Percentiles rank a stretch among this genome's conserved stretches.
These are phyloP conservation scores for Enteromius thamalakanensis DNA, from an alignment of 2,797 vertebrate species.

Conservation along the genomic window DNA sequence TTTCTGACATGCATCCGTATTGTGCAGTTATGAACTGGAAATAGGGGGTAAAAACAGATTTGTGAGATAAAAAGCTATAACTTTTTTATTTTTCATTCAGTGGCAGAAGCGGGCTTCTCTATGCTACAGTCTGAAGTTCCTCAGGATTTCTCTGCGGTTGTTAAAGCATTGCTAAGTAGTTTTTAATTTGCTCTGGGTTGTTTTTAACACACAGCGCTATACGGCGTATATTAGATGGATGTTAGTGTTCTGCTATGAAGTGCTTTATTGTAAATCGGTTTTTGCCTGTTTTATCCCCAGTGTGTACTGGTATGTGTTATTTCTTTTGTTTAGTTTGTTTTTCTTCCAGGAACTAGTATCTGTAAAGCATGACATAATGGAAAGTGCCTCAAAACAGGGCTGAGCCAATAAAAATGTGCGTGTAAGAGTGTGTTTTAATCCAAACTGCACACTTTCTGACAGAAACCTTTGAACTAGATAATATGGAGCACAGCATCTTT, in stretches of 20 bases:
- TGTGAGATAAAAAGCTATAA: not conserved
- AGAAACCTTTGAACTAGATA: conserved; percentile 6
- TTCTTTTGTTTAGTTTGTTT: conserved; percentile 1
- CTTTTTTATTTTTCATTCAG: not conserved
- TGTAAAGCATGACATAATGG: conserved; percentile 51
- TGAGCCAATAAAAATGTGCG: conserved; percentile 62
- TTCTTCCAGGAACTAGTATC: conserved; percentile 6
- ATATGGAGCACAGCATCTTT: conserved; percentile 6
- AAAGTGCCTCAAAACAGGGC: conserved; percentile 20
- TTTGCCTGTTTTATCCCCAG: not conserved
- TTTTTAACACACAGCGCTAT: not conserved
- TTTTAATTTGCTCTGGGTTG: not conserved
- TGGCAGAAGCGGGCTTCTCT: not conserved
- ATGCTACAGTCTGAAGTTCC: not conserved
- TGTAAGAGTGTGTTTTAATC: not conserved
- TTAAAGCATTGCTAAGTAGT: not conserved
- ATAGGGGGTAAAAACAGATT: not conserved
- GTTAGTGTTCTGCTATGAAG: too few relatives aligned
- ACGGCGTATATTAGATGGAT: not conserved
- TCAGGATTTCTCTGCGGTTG: not conserved
- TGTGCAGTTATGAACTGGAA: not conserved
- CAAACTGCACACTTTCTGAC: conserved; percentile 9
- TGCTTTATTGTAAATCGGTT: not conserved
- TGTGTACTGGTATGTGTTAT: not conserved
- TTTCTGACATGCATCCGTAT: not conserved